Conservation (phyloP, 2,113 vertebrate genomes). For the Gyps fulvus region DNA sequence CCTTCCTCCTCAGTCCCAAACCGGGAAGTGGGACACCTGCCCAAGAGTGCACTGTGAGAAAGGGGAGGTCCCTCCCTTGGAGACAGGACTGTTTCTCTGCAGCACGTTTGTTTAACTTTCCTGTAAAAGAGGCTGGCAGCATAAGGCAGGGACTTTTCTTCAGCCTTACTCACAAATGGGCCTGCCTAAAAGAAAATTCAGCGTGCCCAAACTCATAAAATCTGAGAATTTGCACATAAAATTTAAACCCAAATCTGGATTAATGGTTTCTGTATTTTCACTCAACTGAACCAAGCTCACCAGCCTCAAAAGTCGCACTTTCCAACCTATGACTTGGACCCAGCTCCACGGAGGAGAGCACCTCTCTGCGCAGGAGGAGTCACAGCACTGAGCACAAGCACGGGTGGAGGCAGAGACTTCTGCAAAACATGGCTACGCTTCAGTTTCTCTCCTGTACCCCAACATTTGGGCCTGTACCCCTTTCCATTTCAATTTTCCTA, state of each 20-base stretch:
- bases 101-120: not conserved
- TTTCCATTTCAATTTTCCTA: not conserved
- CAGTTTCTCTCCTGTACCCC: not conserved
- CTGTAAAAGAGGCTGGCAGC: not conserved
- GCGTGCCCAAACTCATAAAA: not conserved
- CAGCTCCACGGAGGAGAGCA: not conserved
- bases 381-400: not conserved
- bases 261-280: not conserved
- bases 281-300: not conserved
- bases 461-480: not conserved
- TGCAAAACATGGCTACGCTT: not conserved
- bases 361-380: not conserved
- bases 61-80: not conserved
- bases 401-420: not conserved
- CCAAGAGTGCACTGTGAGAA: not conserved
- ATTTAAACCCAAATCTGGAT: not conserved
- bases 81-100: not conserved
- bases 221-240: not conserved
- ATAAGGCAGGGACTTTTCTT: not conserved
- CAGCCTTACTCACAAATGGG: not conserved
- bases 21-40: not conserved
- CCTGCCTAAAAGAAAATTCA: not conserved
- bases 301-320: not conserved
- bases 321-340: not conserved
- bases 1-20: not conserved